These are phyloP conservation scores for Apodemus speciosus DNA, from an alignment of 2,113 vertebrate genomes.

Conservation along the genomic window DNA sequence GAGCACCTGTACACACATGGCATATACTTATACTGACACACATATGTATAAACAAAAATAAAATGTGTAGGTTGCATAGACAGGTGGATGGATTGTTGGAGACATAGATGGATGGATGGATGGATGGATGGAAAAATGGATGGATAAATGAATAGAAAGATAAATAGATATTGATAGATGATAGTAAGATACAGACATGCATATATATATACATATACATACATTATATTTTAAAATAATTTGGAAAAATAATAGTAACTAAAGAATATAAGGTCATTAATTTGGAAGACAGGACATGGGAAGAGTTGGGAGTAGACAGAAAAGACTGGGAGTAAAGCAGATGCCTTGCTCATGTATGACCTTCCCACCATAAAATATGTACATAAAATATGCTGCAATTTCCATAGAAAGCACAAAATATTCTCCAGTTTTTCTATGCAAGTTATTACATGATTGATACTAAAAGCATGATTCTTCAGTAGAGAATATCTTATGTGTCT, in stretches of 20 bases:
- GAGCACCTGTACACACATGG: too few relatives aligned
- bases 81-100: neutral
- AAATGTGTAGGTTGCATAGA: neutral
- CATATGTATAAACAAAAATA: neutral
- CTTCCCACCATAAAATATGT: neutral
- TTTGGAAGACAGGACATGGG: neutral
- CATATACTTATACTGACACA: neutral
- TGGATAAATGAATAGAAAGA: neutral
- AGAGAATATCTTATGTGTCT: neutral
- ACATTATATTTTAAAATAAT: neutral
- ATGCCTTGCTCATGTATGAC: neutral
- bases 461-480: neutral
- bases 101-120: too few relatives aligned
- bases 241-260: neutral
- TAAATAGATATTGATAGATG: neutral
- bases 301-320: neutral
- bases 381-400: slow-evolving; percentile 15
- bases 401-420: neutral
- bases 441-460: neutral
- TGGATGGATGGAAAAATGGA: too few relatives aligned
- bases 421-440: neutral
- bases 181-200: neutral
- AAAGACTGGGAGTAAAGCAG: neutral
- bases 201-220: neutral
- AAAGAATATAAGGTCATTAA: neutral